Conservation (phyloP, 2,888 invertebrate species). For the Caenorhabditis uteleia region DNA sequence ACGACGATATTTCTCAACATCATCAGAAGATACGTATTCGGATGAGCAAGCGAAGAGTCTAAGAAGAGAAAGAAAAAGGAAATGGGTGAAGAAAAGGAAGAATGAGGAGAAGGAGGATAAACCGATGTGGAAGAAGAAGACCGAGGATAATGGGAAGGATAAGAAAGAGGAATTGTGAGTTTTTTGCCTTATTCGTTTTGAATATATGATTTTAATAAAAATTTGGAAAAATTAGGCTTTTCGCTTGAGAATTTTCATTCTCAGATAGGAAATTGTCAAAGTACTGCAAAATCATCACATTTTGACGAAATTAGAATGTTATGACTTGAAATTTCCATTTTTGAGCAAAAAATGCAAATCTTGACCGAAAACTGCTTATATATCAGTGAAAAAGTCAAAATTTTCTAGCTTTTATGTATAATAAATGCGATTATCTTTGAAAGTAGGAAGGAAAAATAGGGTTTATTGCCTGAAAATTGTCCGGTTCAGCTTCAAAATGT, state of each 20-base stretch:
- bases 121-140: conserved; percentile 34
- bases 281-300: conserved; percentile 1
- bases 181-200: too few relatives aligned
- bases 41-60: not conserved
- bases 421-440: too few relatives aligned
- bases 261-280: not conserved
- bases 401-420: too few relatives aligned
- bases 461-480: too few relatives aligned
- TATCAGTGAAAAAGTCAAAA: too few relatives aligned
- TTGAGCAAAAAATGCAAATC: not conserved
- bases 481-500: too few relatives aligned
- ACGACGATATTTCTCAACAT: conserved; percentile 6
- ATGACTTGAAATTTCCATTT: not conserved
- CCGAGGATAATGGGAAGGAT: conserved; percentile 6
- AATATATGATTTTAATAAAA: not conserved
- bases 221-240: too few relatives aligned
- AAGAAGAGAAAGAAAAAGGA: not conserved
- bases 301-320: not conserved
- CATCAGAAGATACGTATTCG: conserved; percentile 8
- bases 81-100: not conserved
- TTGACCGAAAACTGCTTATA: too few relatives aligned
- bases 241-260: too few relatives aligned
- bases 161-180: not conserved
- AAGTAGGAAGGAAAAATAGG: too few relatives aligned
- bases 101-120: conserved; percentile 12